phyloP scores from a whole-genome alignment of 64 coral and sea anemone species.

The Catalaphyllia jardinei region DNA sequence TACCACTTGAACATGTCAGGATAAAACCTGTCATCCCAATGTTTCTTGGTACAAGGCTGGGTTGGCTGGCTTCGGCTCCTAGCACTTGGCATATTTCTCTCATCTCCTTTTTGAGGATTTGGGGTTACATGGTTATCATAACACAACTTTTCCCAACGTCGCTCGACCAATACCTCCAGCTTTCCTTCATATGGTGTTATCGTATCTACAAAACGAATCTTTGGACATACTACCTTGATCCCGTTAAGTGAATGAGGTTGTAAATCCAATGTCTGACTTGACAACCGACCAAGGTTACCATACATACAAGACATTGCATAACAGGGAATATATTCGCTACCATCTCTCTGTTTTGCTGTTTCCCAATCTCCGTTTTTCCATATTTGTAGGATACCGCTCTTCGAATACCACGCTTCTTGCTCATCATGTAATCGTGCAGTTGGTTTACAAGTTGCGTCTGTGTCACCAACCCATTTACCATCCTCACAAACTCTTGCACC shows the following conservation, averaged over 20 bases:
- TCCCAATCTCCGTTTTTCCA: background rate
- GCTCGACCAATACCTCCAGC: background rate
- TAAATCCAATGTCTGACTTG: background rate
- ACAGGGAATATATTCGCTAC: no score
- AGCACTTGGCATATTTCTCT: no score
- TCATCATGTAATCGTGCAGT: background rate
- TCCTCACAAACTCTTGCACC: constrained; percentile 28
- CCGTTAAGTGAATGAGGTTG: background rate
- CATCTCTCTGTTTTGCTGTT: no score
- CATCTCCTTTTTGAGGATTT: no score
- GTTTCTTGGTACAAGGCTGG: no score
- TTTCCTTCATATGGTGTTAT: constrained; percentile 2
- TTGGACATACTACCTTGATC: background rate
- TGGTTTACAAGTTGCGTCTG: constrained; percentile 17
- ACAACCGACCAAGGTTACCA: background rate
- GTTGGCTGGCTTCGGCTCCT: no score
- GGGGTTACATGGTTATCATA: no score
- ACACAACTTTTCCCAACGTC: background rate
- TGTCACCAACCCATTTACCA: constrained; percentile 27
- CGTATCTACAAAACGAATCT: background rate
- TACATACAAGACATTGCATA: background rate
- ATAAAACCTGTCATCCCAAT: no score
- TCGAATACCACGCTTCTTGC: background rate
- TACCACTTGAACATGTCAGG: no score
- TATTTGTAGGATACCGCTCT: background rate